Evolutionary conservation across 1,140 invertebrate genomes (phyloP).

Genomic region (Platyscapa corneri): DNA sequence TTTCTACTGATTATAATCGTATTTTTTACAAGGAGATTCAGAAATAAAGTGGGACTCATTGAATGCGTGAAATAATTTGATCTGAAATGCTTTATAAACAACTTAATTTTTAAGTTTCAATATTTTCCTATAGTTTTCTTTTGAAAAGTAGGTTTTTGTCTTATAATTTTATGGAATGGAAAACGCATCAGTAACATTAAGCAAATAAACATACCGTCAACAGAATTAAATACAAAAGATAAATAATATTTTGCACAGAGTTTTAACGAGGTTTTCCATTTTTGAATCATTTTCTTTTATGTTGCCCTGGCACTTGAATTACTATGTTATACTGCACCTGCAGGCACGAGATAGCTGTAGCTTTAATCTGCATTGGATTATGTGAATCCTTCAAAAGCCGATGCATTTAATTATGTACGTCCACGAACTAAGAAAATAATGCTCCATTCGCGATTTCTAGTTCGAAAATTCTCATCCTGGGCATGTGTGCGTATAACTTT

Average conservation of each 20-base stretch:
- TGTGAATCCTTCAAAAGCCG: conserved; percentile 58
- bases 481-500: background rate
- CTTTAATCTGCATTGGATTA: conserved; percentile 65
- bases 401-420: conserved; percentile 61
- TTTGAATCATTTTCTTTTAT: conserved; percentile 20
- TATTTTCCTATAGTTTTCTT: no score
- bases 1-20: no score
- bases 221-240: background rate
- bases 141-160: no score
- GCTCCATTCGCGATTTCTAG: conserved; percentile 1
- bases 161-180: background rate
- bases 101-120: no score
- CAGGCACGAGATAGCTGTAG: conserved; percentile 43
- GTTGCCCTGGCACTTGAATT: conserved; percentile 4
- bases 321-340: conserved; percentile 30
- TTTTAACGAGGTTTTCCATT: background rate
- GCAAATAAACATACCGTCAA: background rate
- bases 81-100: no score
- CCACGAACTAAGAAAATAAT: conserved; percentile 33
- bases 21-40: no score
- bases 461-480: background rate
- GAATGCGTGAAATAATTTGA: no score
- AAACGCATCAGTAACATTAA: background rate
- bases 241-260: background rate
- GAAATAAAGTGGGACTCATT: no score